These are phyloP conservation scores for Steinernema feltiae DNA, from an alignment of 1,140 invertebrate genomes.

Conservation along the genomic window DNA sequence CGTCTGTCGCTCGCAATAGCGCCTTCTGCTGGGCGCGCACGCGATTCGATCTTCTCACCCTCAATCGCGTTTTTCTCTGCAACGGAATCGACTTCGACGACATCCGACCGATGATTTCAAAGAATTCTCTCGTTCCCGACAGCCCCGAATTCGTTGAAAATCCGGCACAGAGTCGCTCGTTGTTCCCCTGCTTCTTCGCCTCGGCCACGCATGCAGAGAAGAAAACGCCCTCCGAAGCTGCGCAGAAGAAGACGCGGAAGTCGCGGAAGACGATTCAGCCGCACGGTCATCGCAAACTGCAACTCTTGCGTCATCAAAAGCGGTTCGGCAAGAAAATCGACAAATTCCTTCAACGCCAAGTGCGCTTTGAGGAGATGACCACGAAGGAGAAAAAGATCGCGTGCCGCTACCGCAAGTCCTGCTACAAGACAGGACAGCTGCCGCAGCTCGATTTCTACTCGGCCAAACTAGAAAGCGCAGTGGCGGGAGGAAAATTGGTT, in stretches of 20 bases:
- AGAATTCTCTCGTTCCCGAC: not conserved
- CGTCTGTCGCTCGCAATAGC: not conserved
- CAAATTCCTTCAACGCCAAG: not conserved
- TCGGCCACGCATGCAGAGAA: not conserved
- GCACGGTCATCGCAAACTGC: not conserved
- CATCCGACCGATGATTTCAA: not conserved
- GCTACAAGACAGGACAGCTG: constrained; percentile 37
- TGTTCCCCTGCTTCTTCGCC: not conserved
- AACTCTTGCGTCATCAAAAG: not conserved
- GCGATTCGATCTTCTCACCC: not conserved
- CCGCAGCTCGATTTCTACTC: constrained; percentile 15
- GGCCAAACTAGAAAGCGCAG: constrained; percentile 2
- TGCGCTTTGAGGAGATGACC: not conserved
- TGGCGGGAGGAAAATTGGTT: constrained; percentile 6
- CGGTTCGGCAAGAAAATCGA: not conserved
- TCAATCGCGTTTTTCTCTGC: not conserved
- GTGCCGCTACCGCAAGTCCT: constrained; percentile 39
- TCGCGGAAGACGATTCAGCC: not conserved
- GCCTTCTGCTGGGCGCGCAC: not conserved
- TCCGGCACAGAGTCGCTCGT: not conserved
- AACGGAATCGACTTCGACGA: constrained; percentile 4
- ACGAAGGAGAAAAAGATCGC: constrained; percentile 24
- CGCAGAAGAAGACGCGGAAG: not conserved
- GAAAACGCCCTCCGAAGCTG: not conserved
- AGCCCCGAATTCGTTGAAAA: not conserved